These are phyloP conservation scores for Galbula dea DNA, from an alignment of 2,113 vertebrate species.

Conservation along the genomic window DNA sequence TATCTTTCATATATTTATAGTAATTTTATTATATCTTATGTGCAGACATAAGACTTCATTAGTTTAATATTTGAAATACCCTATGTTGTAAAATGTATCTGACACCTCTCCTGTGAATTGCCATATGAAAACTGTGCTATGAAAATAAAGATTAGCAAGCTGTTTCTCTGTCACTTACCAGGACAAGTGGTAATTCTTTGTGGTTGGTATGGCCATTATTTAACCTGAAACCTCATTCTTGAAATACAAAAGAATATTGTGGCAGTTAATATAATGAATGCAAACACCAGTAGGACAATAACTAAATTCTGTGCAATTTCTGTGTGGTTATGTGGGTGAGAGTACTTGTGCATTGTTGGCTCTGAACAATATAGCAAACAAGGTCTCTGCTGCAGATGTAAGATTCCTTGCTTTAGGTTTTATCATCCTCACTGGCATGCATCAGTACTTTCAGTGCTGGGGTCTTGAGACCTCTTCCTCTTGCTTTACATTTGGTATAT, in stretches of 20 bases:
- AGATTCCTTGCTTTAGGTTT: neutral
- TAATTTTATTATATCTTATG: neutral
- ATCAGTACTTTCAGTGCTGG: neutral
- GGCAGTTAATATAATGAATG: neutral
- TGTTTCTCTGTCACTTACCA: neutral
- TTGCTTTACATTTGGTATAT: neutral
- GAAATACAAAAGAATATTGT: neutral
- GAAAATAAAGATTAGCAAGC: neutral
- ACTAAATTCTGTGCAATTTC: neutral
- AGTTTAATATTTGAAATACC: neutral
- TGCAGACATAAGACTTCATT: neutral
- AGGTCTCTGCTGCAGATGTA: neutral
- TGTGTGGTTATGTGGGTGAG: neutral
- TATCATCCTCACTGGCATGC: neutral
- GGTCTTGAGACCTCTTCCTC: neutral
- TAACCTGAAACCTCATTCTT: neutral
- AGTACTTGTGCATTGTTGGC: neutral
- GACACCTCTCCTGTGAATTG: neutral
- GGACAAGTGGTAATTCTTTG: neutral
- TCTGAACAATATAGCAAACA: neutral
- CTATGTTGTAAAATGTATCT: neutral
- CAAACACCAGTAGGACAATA: neutral
- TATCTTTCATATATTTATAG: neutral
- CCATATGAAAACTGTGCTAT: neutral
- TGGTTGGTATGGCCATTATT: neutral